Base-by-base conservation (phyloP, 1,140 invertebrate species). In the Telenomus remus region DNA sequence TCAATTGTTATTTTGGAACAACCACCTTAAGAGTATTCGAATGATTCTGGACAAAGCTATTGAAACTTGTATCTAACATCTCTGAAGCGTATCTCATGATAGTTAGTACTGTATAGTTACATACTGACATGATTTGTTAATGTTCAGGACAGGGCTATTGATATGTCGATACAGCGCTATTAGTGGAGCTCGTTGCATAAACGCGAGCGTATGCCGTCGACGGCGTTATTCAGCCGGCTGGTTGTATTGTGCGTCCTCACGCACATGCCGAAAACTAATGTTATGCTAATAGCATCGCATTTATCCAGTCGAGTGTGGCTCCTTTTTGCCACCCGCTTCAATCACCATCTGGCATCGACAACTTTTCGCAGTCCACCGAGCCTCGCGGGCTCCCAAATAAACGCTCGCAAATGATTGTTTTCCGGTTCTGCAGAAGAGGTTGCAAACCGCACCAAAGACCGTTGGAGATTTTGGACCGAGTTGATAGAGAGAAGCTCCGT, bases 161-260 rank as follows among this genome's bases (percentile, higher is more conserved):
- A 79, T 79, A 79, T 63, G 68, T 63, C 66, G 76, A 79, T 75
- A 61, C 50, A 72, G 51, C 64, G 57, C 68, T 74, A 78, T 78
- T 74, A 74, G 76, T 59, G 65, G 61, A 50, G 61, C 39, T 47
- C 53, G 61, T 57, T 71, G 51, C 57, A 51, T 59, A 61, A 60
- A 64, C 48, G 54, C 43, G 12, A 15, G 46, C 63, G 63, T 63
- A 47, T 35, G 35, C 35, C 54, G 59, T 68, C 42, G 49, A 27
- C 1, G 1, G 19, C 9, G 54, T 56, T 56, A 46, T 59, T 43
- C 53, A 35, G 13, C 15, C 49, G 39, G 39, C 34, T 49, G 64
- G 3, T 34, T 55, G 55, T 47, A 65, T 70, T 70, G 57, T 70
- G 16, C 10, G 47, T 44, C 60, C 56, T 56, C 51, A 57, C 61